Evolutionary conservation across 92 coral and sea anemone species (phyloP), one percentile per base, ranked within the genome.

Genomic region (Zoanthus sociatus): DNA sequence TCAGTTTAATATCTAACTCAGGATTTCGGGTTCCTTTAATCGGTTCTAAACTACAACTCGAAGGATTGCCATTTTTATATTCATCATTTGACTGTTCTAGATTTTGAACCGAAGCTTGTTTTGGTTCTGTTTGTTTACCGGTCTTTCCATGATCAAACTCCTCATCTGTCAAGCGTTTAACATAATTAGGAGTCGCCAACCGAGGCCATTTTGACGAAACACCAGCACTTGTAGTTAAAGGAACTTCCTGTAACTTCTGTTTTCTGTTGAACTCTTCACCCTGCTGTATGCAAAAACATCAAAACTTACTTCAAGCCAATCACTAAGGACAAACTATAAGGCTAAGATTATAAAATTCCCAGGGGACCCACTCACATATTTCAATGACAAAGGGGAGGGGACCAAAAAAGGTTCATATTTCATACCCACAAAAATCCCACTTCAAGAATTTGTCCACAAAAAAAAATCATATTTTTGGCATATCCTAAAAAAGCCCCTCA

Each of bases 191-290:
- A 42, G 75, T 81, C 75, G 44, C 74, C 1, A 64, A 58, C 75
- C 55, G 85, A 14, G 75, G 74, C 75, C n/a, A 1, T 81, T 81
- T 50, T 10, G 61, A 11, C 18, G 81, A 18, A 63, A 45, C 61
- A 44, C 21, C 56, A 16, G 6, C 26, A 20, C 20, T 47, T 11
- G 73, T 12, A 17, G 21, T 0, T 20, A 3, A 10, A 42, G 55
- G 26, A 45, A 64, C 75, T 46, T 67, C 61, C 60, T 47, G 75
- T 10, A 66, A 20, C 66, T 66, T 53, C 44, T 81, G 75, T 44
- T 67, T 64, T 21, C 47, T 12, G 5, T 30, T 45, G 53, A 14
- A 60, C 51, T 78, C 71, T 78, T 56, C 14, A 32, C 37, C 84
- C 84, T 78, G 71, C 21, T n/a, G 45, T 81, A 32, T 0, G 7